Evolutionary conservation across 2,888 invertebrate genomes (phyloP), one percentile per base, ranked within the genome.

Genomic region (Diarsia rubi): DNA sequence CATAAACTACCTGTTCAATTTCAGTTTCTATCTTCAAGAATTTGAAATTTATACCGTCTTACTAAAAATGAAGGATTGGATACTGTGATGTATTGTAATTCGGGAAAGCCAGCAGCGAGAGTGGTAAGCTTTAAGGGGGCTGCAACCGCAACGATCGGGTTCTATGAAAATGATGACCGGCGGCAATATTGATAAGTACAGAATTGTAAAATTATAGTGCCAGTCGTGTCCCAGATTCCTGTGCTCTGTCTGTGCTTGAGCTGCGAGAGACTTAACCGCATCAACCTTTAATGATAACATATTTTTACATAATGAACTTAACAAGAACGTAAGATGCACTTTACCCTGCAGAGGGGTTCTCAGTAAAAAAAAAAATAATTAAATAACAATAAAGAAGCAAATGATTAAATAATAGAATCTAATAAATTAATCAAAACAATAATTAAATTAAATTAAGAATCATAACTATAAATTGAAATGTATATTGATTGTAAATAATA

Each of bases 1-100:
- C 9, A 31, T 57, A 59, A 31, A 59, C 19, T 9, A 31, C 9
- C 19, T 27, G 27, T n/a, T n/a, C n/a, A n/a, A n/a, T n/a, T n/a
- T n/a, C n/a, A n/a, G n/a, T n/a, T n/a, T n/a, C n/a, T n/a, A n/a
- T n/a, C n/a, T n/a, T n/a, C n/a, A n/a, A n/a, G n/a, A n/a, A n/a
- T n/a, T n/a, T n/a, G 3, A 16, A 16, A 27, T 57, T 27, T 1
- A n/a, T n/a, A 1, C 16, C 16, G 27, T 69, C 63, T 68, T 27
- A 31, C 67, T 65, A 66, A 60, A 59, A 9, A 70, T 27, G 57
- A 37, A 59, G n/a, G 14, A 57, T 27, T 52, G 1, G 49, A 52
- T 27, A 54, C 16, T 24, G n/a, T n/a, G 14, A 19, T 31, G 44
- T 16, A 59, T 24, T 31, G 44, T 16, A 59, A 21, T 42, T 57